Percentiles rank a stretch among this genome's conserved stretches.
These are phyloP conservation scores for Cyprinus carpio DNA, from an alignment of 2,113 vertebrate genomes.

Conservation along the genomic window DNA sequence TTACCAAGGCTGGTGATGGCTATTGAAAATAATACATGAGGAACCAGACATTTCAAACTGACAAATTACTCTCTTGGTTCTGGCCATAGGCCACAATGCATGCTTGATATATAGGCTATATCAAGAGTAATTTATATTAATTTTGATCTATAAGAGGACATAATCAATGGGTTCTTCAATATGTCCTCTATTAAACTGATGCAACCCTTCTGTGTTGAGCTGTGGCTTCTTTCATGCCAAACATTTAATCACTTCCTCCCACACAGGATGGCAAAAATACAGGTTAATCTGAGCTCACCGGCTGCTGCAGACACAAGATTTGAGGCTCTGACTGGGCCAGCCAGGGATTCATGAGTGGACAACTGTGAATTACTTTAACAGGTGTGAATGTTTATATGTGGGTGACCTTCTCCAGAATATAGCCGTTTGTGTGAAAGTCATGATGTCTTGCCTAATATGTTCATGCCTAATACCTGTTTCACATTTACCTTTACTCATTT, in stretches of 20 bases:
- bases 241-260: conserved; percentile 65
- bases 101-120: not conserved
- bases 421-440: conserved; percentile 12
- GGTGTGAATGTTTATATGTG: conserved; percentile 34
- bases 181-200: not conserved
- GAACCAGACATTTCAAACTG: not conserved
- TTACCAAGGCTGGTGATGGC: not conserved
- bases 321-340: conserved; percentile 45
- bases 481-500: not conserved
- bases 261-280: conserved; percentile 61
- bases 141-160: not conserved
- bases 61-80: not conserved
- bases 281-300: conserved; percentile 63
- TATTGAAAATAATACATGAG: not conserved
- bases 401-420: conserved; percentile 53
- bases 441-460: conserved; percentile 15
- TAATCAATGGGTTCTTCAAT: conserved; percentile 12
- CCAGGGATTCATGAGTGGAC: conserved; percentile 42
- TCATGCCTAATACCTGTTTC: not conserved
- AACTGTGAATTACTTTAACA: conserved; percentile 61
- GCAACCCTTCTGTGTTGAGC: conserved; percentile 36
- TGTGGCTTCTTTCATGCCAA: conserved; percentile 54
- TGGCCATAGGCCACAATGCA: not conserved
- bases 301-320: conserved; percentile 42
- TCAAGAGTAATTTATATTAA: not conserved